Evolutionary conservation across 1,140 invertebrate species (phyloP).

Genomic region (Octopus sinensis): DNA sequence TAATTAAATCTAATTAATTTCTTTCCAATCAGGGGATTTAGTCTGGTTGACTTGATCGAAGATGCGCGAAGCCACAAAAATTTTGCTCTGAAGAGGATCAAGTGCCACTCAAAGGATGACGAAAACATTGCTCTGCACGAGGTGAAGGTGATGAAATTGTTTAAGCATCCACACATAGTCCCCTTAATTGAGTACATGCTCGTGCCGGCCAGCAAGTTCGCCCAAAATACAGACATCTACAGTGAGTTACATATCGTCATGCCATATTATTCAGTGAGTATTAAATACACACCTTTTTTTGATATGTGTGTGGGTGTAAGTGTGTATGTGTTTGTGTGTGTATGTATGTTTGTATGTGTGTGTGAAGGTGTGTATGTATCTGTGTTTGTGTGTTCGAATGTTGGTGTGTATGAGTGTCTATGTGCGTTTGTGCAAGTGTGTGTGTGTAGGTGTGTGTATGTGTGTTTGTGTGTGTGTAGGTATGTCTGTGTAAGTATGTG

Average conservation of each 20-base stretch:
- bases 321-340: no score
- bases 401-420: no score
- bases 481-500: no score
- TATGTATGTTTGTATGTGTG: no score
- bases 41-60: conserved; percentile 76
- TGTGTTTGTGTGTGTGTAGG: no score
- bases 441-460: no score
- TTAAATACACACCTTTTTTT: background rate
- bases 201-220: conserved; percentile 35
- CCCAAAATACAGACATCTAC: conserved; percentile 38
- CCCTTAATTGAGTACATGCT: conserved; percentile 71
- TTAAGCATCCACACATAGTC: conserved; percentile 77
- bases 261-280: conserved; percentile 72
- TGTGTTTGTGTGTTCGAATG: no score
- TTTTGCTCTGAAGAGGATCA: conserved; percentile 79
- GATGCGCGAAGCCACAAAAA: conserved; percentile 69
- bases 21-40: conserved; percentile 72
- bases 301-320: no score
- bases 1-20: conserved; percentile 6
- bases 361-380: no score
- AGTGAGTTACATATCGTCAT: conserved; percentile 75
- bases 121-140: conserved; percentile 72
- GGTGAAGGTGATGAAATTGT: conserved; percentile 70
- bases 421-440: no score
- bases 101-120: conserved; percentile 76